phyloP scores from a whole-genome alignment of 2,888 invertebrate species.

The Altica lythri region DNA sequence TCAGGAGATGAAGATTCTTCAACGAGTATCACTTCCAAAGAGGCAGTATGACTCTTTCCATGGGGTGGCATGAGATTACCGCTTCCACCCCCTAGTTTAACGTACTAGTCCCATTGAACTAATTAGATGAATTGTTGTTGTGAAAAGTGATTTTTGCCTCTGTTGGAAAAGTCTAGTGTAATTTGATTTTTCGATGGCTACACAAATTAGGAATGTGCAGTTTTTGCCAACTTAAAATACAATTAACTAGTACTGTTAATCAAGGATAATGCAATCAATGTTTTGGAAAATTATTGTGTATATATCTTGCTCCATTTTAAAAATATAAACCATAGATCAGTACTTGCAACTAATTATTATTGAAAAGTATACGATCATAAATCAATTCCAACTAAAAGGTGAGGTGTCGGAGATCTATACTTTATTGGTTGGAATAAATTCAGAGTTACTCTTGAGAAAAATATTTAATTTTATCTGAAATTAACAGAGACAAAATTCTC shows the following conservation, averaged over 20 bases:
- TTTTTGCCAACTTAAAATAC: constrained; percentile 27
- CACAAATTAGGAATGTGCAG: constrained; percentile 11
- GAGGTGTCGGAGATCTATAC: too few species aligned
- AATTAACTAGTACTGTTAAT: constrained; percentile 25
- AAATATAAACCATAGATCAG: too few species aligned
- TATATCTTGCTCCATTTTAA: background rate
- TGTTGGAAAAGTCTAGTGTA: constrained; percentile 32
- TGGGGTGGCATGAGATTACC: constrained; percentile 77
- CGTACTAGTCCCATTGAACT: constrained; percentile 53
- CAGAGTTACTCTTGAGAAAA: too few species aligned
- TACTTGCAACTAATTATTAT: too few species aligned
- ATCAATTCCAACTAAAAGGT: too few species aligned
- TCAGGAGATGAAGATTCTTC: constrained; percentile 73
- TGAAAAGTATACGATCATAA: too few species aligned
- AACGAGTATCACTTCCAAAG: constrained; percentile 60
- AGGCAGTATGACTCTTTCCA: constrained; percentile 85
- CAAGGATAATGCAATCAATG: constrained; percentile 18
- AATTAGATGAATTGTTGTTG: constrained; percentile 39
- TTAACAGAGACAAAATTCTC: too few species aligned
- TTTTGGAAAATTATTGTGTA: background rate
- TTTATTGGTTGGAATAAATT: too few species aligned
- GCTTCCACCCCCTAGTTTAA: constrained; percentile 60
- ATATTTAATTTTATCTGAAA: too few species aligned
- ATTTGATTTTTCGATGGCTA: constrained; percentile 30
- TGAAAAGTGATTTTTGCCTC: constrained; percentile 39